Base-by-base conservation (phyloP, 2,797 vertebrate species). In the Nothura maculosa region DNA sequence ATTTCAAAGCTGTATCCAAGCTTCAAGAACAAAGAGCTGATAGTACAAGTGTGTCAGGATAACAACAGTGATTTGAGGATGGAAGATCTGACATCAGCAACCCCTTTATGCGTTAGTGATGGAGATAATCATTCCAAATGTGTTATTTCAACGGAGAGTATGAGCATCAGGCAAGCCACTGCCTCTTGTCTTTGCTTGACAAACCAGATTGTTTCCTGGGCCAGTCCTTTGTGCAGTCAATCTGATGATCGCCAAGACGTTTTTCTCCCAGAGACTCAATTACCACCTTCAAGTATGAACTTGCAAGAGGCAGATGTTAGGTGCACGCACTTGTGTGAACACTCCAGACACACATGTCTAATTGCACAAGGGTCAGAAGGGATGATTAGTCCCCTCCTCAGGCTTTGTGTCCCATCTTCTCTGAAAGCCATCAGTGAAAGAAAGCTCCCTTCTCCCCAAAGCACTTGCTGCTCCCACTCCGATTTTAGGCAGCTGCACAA, bases 281-380 rank as follows among this genome's bases (percentile, higher is more conserved):
- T 79, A 34, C 13, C 87, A 50, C 75, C 85, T 90, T 89, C 74
- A 76, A 67, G 94, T 77, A 94, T 6, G 17, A 63, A 55, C 89
- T 70, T 84, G 85, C 77, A 81, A 42, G 68, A 48, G 52, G 85
- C 85, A 94, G 85, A 91, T 88, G 87, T 82, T 66, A 58, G 82
- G 68, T 27, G 47, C 60, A 48, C 1, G 48, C 22, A 2, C 43
- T 66, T 6, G 0, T 55, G 78, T 79, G 82, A 91, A 55, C 67
- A 5, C 45, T 57, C 78, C 95, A 91, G 82, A 40, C 48, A 91
- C 81, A 84, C 1, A 30, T 27, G 48, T 74, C 78, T 75, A 77
- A 70, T 8, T 74, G 75, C 63, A 79, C 34, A 81, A 81, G 83
- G 67, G 91, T 77, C 87, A 48, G 30, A 54, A 85, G 38, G 74